Evolutionary conservation across 2,113 vertebrate genomes (phyloP), one percentile per base, ranked within the genome.

Genomic region (Lasiurus borealis): DNA sequence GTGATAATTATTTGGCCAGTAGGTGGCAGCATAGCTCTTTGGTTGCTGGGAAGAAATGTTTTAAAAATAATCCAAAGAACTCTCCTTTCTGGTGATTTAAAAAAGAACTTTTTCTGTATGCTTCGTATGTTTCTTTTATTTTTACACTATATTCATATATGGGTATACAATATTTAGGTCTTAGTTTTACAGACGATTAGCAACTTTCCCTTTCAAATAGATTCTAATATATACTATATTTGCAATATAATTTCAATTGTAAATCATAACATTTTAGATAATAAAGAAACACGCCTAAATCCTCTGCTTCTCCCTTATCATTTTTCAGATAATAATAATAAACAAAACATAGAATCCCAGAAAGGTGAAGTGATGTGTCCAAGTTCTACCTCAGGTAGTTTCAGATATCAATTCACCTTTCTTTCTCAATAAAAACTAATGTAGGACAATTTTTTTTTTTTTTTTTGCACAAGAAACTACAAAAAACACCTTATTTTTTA

Each of bases 21-120:
- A 98, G 98, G 96, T 98, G 98, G 98, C 96, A 98, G 98, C 98
- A 98, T 98, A 94, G 97, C 96, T 96, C 98, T 96, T 98, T 66
- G 93, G 71, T 93, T 97, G 6, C 2, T n/a, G 29, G 1, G 36
- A 72, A 75, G 36, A 91, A 44, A 4, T 0, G 31, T 5, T 78
- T 34, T 81, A 76, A 48, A 50, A 85, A 86, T 40, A 54, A 29
- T 44, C 31, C 27, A 34, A 36, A 92, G n/a, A 94, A 75, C 1
- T 18, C 85, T 77, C 6, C 64, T 80, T 44, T 81, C 48, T 62
- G 12, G 52, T 95, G 82, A 46, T 78, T 82, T 57, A 82, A 75
- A 73, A 80, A 36, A 66, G 68, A 76, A n/a, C 27, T 75, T 94
- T 76, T 76, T 57, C 36, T 44, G 1, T 27, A 27, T 54, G 52